These are phyloP conservation scores for Chelon labrosus DNA, from an alignment of 2,797 vertebrate genomes.

Conservation along the genomic window DNA sequence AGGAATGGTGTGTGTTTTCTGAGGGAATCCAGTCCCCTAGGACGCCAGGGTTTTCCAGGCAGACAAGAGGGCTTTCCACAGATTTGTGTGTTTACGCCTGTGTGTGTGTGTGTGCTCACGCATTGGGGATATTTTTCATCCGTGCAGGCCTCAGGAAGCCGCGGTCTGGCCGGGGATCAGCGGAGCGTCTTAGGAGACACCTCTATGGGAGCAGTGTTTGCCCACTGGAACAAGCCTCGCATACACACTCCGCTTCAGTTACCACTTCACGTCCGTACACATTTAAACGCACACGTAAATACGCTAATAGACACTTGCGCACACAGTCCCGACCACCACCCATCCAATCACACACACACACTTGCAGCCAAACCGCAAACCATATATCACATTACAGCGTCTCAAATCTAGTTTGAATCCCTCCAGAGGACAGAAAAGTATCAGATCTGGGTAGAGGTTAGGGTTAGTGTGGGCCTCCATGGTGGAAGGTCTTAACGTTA, in stretches of 20 bases:
- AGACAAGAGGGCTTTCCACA: conserved; percentile 69
- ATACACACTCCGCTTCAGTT: conserved; percentile 35
- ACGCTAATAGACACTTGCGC: conserved; percentile 48
- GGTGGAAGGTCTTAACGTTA: conserved; percentile 13
- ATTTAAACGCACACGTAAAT: conserved; percentile 44
- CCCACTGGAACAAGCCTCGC: conserved; percentile 48
- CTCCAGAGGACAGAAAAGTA: conserved; percentile 34
- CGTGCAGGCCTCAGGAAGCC: conserved; percentile 82
- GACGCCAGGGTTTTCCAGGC: conserved; percentile 75
- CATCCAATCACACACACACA: conserved; percentile 29
- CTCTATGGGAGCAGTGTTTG: conserved; percentile 74
- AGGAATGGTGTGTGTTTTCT: conserved; percentile 79
- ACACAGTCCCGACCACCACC: not conserved
- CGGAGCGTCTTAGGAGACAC: conserved; percentile 47
- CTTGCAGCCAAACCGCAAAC: conserved; percentile 51
- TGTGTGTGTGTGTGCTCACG: conserved; percentile 53
- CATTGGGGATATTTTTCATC: conserved; percentile 79
- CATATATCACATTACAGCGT: conserved; percentile 52
- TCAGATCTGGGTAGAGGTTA: conserved; percentile 37
- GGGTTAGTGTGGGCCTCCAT: conserved; percentile 2
- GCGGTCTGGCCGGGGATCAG: conserved; percentile 81
- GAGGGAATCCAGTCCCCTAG: conserved; percentile 75
- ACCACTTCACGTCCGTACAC: conserved; percentile 41
- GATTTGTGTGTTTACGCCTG: conserved; percentile 31
- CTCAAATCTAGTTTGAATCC: conserved; percentile 28